Base-by-base conservation (phyloP, 2,888 invertebrate species). In the Phortica magna region DNA sequence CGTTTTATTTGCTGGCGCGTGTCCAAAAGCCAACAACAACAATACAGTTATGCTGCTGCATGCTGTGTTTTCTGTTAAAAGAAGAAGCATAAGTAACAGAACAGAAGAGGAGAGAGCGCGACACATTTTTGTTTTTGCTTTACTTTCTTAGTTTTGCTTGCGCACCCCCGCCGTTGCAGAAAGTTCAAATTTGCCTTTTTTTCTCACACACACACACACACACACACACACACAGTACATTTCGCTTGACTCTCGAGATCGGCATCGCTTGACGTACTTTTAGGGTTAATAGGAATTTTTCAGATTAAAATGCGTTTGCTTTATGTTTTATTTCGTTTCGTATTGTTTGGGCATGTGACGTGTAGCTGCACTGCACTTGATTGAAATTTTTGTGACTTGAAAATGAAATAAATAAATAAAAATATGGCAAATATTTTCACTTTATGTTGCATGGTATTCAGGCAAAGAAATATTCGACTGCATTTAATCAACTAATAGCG, bases 291-390 rank as follows among this genome's bases (percentile, higher is more conserved):
- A 61, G 61, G 22, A 61, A 55, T 55, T 55, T 55, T 55, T 22
- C 14, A 61, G 61, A 61, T 61, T 61, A 61, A 61, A 61, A 61
- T 61, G 61, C 61, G 61, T 61, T 61, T 61, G 19, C 19, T 61
- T 61, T 19, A 61, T 61, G 19, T 19, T 61, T 19, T 61, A 61
- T 61, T 61, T 61, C 61, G 19, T 61, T 19, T 61, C 22, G 61
- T 19, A 61, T 61, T 61, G 61, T 61, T 61, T 61, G 61, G 61
- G 19, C 19, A 61, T 61, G 17, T 61, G 22, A 19, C 61, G 61
- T 12, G 19, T 7, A 19, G 61, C 22, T 61, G n/a, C 31, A 31
- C 61, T 61, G 61, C 61, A 61, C 19, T 61, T 61, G 61, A 61
- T 61, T 61, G 61, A 61, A 61, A 61, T 48, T 48, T 48, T 48